Base-by-base conservation (phyloP, 2,797 vertebrate genomes). In the Syngnathus acus region DNA sequence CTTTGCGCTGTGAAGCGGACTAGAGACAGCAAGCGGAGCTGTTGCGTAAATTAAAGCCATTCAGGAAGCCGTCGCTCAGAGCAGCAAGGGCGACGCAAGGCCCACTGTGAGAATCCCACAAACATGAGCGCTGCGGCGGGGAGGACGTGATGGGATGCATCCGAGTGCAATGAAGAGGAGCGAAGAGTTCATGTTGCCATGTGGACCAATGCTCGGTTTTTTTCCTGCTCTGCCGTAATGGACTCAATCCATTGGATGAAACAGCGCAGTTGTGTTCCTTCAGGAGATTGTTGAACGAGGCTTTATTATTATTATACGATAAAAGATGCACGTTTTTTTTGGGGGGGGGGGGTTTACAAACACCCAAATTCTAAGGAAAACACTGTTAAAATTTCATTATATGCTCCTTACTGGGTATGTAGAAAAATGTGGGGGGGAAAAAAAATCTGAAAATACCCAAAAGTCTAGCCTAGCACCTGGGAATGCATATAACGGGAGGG, bases 31-130 rank as follows among this genome's bases (percentile, higher is more conserved):
- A 73, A 4, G 69, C 72, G 42, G 79, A 66, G 71, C 37, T 21
- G 65, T 69, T 80, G 73, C 68, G 68, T 82, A 85, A 84, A 87
- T 90, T 91, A 88, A 81, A 79, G 73, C 75, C 82, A 85, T 89
- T 84, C 83, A 72, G 69, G 72, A 74, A 69, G 78, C 83, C 83
- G 85, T 89, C 84, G 73, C 80, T 85, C 86, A 89, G 74, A 82
- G 82, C 79, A 79, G 77, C 40, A 73, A 75, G 72, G 32, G 69
- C 73, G 32, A 72, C 72, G 72, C 69, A 65, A 68, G 65, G 71
- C 77, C 68, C 69, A 53, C 75, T 76, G 83, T 73, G 76, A 83
- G 43, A 85, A 82, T 69, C 78, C 77, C 74, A 75, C 78, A 74
- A 80, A 75, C 74, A 68, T 81, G 75, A 81, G 73, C 9, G 54